phyloP scores from a whole-genome alignment of 2,888 invertebrate genomes.

The Thereva unica region DNA sequence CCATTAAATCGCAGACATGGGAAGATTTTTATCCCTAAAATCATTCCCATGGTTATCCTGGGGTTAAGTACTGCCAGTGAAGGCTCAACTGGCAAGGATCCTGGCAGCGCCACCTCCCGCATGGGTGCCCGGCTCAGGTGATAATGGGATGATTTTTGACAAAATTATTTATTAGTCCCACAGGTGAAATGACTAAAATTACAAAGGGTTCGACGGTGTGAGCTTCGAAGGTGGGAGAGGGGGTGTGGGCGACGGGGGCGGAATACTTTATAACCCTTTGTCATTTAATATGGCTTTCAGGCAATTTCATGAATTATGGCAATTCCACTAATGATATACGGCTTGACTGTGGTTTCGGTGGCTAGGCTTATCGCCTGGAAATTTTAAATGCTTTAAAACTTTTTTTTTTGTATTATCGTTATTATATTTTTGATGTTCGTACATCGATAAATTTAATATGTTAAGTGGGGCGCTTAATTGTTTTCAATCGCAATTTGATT shows the following conservation, averaged over 20 bases:
- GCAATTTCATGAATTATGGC: conserved; percentile 34
- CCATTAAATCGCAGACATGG: conserved; percentile 40
- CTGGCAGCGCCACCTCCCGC: conserved; percentile 5
- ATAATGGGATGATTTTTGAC: conserved; percentile 35
- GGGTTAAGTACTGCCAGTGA: conserved; percentile 13
- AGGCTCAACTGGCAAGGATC: conserved; percentile 1
- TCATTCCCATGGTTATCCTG: conserved; percentile 22
- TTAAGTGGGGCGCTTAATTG: too few relatives aligned
- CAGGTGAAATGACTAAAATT: conserved; percentile 30
- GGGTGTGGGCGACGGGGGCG: not conserved
- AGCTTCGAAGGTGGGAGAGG: too few relatives aligned
- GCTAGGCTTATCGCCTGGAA: too few relatives aligned
- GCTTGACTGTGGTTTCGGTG: too few relatives aligned
- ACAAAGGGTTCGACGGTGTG: not conserved
- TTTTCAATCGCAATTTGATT: too few relatives aligned
- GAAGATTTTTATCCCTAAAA: conserved; percentile 37
- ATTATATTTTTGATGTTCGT: too few relatives aligned
- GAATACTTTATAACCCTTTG: conserved; percentile 34
- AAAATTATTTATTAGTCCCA: conserved; percentile 33
- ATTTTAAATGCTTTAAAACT: too few relatives aligned
- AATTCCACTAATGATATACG: conserved; percentile 30
- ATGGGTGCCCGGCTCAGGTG: conserved; percentile 33
- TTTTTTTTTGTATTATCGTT: too few relatives aligned
- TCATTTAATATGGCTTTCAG: conserved; percentile 33
- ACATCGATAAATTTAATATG: too few relatives aligned